phyloP scores from a whole-genome alignment of 2,797 vertebrate genomes.

The Capromys pilorides region DNA sequence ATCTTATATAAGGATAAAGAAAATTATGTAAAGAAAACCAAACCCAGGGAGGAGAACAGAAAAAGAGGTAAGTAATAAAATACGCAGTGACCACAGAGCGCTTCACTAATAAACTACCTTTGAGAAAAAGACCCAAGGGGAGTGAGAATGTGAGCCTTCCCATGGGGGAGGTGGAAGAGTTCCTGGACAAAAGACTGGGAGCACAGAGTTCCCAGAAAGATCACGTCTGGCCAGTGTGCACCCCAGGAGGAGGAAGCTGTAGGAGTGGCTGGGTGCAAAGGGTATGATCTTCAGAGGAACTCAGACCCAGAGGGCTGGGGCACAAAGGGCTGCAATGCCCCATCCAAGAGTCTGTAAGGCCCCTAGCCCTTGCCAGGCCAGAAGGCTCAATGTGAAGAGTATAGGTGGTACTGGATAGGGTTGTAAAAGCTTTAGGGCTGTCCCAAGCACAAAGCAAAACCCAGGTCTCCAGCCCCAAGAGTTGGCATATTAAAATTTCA shows the following conservation, averaged over 20 bases:
- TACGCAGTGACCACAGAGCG: neutral
- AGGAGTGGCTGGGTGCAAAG: neutral
- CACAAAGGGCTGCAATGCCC: too few relatives aligned
- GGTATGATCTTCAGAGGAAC: neutral
- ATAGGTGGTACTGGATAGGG: accelerated
- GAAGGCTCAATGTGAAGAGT: neutral
- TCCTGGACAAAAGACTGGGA: neutral
- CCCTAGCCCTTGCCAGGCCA: too few relatives aligned
- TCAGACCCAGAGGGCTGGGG: neutral
- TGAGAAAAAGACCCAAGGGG: neutral
- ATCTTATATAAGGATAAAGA: neutral
- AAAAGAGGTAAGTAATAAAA: neutral
- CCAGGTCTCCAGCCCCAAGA: neutral
- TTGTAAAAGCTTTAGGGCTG: neutral
- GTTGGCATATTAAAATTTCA: neutral
- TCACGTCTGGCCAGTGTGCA: accelerated
- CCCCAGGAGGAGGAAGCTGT: neutral
- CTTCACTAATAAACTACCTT: neutral
- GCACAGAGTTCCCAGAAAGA: neutral
- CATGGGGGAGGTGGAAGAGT: neutral
- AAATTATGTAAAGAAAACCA: neutral
- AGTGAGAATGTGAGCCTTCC: neutral
- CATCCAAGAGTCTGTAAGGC: neutral
- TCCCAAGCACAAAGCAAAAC: neutral
- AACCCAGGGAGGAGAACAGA: neutral